These are phyloP conservation scores for Calypte anna DNA, from an alignment of 2,113 vertebrate genomes.

Conservation along the genomic window DNA sequence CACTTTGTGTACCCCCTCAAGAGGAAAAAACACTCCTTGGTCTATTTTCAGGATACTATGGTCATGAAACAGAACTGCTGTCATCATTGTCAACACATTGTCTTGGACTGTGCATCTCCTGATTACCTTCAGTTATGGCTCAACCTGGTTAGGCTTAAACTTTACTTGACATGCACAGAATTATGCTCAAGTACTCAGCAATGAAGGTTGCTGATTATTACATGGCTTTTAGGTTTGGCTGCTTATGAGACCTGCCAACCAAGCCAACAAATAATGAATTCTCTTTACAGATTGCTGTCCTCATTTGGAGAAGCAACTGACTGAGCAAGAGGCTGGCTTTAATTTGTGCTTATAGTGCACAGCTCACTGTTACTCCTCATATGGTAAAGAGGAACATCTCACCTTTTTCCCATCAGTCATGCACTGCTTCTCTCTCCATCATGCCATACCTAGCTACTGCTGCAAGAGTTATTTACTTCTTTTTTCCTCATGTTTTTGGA, in stretches of 20 bases:
- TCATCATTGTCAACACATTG: neutral
- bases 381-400: neutral
- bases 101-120: neutral
- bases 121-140: neutral
- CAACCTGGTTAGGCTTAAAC: neutral
- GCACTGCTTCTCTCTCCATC: slow-evolving; percentile 18
- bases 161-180: neutral
- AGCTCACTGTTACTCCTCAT: slow-evolving; percentile 20
- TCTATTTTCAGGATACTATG: neutral
- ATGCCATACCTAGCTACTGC: neutral
- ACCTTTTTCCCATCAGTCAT: slow-evolving; percentile 29
- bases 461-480: neutral
- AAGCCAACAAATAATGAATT: slow-evolving; percentile 26
- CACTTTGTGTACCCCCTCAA: neutral
- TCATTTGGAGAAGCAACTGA: slow-evolving; percentile 28
- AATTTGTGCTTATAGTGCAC: neutral
- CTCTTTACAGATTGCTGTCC: slow-evolving; percentile 16
- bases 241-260: neutral
- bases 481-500: neutral
- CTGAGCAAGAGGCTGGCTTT: slow-evolving; percentile 13
- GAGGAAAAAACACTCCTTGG: neutral
- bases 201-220: neutral
- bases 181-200: neutral
- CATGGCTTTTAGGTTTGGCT: neutral
- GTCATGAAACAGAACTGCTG: neutral